Evolutionary conservation across 2,797 vertebrate species (phyloP).

Genomic region (Sebastes diploproa): DNA sequence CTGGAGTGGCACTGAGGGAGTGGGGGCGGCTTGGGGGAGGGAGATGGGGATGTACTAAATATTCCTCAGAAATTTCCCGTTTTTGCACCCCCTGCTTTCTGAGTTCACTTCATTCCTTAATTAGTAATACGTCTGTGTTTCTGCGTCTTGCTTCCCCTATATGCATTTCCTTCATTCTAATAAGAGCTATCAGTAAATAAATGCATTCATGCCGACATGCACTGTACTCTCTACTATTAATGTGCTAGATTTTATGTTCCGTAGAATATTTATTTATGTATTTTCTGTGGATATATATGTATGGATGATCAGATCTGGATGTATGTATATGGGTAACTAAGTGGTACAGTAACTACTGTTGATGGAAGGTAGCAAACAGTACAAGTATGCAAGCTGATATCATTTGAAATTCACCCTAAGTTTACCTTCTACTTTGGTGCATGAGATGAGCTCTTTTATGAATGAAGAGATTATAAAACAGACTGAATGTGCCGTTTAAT

Average conservation of each 20-base stretch:
- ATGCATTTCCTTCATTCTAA: not conserved
- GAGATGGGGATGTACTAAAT: constrained; percentile 41
- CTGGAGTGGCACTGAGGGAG: constrained; percentile 58
- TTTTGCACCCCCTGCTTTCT: constrained; percentile 30
- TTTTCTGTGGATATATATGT: not conserved
- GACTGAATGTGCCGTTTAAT: constrained; percentile 59
- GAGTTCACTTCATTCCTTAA: constrained; percentile 20
- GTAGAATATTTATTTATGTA: not conserved
- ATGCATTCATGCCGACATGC: not conserved
- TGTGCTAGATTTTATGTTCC: not conserved
- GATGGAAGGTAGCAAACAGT: not conserved
- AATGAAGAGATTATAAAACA: constrained; percentile 60
- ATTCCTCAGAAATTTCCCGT: constrained; percentile 57
- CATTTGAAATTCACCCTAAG: constrained; percentile 7
- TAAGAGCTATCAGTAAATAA: constrained; percentile 8
- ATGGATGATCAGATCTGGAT: not conserved
- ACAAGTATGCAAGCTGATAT: not conserved
- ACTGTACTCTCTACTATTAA: not conserved
- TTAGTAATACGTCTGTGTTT: constrained; percentile 1
- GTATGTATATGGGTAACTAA: not conserved
- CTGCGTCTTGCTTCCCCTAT: not conserved
- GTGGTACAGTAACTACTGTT: not conserved
- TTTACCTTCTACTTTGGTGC: constrained; percentile 10
- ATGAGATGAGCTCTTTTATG: constrained; percentile 42
- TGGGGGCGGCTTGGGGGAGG: constrained; percentile 50